Evolutionary conservation across 2,797 vertebrate genomes (phyloP).

Genomic region (Melopsittacus undulatus): DNA sequence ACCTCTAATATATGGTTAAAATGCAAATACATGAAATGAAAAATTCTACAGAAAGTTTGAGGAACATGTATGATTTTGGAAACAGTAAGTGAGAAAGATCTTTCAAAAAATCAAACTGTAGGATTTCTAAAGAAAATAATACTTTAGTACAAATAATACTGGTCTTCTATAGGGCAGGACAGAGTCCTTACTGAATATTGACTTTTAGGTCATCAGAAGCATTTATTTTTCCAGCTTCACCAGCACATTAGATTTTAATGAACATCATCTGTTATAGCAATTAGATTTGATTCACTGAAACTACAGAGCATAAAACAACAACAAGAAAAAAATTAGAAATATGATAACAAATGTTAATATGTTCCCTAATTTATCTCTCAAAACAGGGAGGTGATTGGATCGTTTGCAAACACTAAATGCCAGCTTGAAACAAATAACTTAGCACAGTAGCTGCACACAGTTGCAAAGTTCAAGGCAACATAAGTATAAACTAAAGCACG

Average conservation of each 20-base stretch:
- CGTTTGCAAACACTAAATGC: background rate
- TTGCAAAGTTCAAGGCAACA: background rate
- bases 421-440: background rate
- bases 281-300: background rate
- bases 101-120: background rate
- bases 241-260: background rate
- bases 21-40: background rate
- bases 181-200: background rate
- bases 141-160: background rate
- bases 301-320: background rate
- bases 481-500: background rate
- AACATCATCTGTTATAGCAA: background rate
- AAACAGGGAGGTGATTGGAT: background rate
- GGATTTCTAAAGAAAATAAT: background rate
- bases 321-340: background rate
- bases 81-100: background rate
- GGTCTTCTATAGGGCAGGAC: background rate
- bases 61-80: background rate
- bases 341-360: background rate
- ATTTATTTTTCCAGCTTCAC: background rate
- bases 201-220: background rate
- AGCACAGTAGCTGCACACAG: background rate
- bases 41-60: background rate
- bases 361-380: background rate
- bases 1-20: background rate